These are phyloP conservation scores for Helarctos malayanus DNA, from an alignment of 2,797 vertebrate genomes.

Conservation along the genomic window DNA sequence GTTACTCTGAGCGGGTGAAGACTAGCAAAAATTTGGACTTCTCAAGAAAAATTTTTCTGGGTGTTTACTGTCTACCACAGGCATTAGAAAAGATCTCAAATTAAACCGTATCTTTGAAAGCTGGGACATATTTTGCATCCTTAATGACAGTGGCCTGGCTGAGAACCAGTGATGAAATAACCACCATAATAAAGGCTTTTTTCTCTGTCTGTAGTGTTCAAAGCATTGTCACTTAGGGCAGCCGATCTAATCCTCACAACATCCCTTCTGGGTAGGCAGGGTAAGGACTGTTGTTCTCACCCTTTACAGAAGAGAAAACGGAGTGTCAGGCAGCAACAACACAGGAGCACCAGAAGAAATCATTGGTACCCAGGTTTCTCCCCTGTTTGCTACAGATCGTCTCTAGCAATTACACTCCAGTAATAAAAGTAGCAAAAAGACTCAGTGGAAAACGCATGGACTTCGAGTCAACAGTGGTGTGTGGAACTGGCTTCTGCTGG, in stretches of 20 bases:
- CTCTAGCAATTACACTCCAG: neutral
- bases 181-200: constrained; percentile 16
- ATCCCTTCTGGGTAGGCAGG: neutral
- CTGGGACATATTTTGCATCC: neutral
- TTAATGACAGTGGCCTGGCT: constrained; percentile 44
- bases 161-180: constrained; percentile 56
- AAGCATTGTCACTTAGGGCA: neutral
- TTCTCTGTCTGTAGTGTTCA: neutral
- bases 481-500: neutral
- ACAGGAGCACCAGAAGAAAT: neutral
- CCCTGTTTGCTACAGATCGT: neutral
- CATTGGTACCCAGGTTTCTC: neutral
- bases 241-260: constrained; percentile 30
- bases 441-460: neutral
- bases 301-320: constrained; percentile 55
- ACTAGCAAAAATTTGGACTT: constrained; percentile 28
- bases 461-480: neutral
- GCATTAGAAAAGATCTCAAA: neutral
- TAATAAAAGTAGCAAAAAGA: neutral
- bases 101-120: constrained; percentile 34
- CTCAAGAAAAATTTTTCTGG: neutral
- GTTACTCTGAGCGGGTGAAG: neutral
- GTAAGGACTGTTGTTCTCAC: neutral
- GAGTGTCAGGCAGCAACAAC: neutral
- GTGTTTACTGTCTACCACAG: neutral